phyloP scores from a whole-genome alignment of 2,888 invertebrate genomes.

The Neoaliturus tenellus region DNA sequence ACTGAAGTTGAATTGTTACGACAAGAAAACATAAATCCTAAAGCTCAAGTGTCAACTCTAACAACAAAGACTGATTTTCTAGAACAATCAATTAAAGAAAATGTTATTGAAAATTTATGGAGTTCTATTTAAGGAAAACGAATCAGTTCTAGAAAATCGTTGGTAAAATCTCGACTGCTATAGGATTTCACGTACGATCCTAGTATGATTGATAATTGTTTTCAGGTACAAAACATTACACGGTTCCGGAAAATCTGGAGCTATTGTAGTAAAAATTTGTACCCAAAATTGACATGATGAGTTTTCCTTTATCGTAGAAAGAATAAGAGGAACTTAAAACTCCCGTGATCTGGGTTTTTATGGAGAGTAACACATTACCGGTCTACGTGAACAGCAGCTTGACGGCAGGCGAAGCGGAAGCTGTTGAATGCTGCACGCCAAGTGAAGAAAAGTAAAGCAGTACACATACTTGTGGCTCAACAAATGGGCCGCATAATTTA shows the following conservation, averaged over 20 bases:
- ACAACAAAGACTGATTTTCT: background rate
- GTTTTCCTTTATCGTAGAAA: background rate
- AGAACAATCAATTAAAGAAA: background rate
- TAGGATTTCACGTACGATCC: background rate
- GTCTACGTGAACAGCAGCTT: conserved; percentile 31
- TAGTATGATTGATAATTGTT: background rate
- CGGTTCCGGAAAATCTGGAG: background rate
- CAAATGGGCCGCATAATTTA: conserved; percentile 39
- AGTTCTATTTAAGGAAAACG: background rate
- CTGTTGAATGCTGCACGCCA: conserved; percentile 9
- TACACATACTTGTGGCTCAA: conserved; percentile 43
- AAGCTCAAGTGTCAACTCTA: background rate
- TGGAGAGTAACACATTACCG: background rate
- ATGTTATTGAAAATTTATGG: background rate
- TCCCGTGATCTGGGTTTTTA: background rate
- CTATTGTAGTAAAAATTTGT: background rate
- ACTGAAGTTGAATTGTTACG: background rate
- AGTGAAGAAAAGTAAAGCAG: conserved; percentile 6
- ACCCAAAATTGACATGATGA: background rate
- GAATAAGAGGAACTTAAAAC: conserved; percentile 11
- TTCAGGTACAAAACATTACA: background rate
- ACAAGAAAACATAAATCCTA: conserved; percentile 6
- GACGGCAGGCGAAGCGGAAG: conserved; percentile 10
- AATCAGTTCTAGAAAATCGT: background rate
- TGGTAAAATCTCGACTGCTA: background rate